phyloP scores from a whole-genome alignment of 2,113 vertebrate species.

The Ia io region DNA sequence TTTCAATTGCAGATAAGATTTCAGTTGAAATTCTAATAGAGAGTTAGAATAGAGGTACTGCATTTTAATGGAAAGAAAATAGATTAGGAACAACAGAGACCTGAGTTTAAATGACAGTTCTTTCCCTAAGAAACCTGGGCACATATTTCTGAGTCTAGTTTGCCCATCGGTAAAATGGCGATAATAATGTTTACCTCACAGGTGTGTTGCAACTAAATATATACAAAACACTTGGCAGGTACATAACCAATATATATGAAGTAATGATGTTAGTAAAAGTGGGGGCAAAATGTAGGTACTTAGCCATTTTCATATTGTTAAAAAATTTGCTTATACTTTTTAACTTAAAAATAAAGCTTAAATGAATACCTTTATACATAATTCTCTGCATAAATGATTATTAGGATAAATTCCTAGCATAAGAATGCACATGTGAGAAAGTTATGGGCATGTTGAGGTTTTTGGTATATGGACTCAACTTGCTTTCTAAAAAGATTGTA shows the following conservation, averaged over 20 bases:
- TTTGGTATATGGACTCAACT: not conserved
- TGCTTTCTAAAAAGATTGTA: not conserved
- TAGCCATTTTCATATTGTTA: not conserved
- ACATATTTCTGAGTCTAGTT: not conserved
- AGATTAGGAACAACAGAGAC: not conserved
- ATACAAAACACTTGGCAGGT: not conserved
- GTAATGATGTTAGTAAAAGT: not conserved
- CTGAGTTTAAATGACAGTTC: not conserved
- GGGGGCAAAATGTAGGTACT: not conserved
- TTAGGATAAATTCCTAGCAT: not conserved
- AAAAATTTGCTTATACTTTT: not conserved
- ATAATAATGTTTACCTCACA: not conserved
- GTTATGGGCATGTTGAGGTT: not conserved
- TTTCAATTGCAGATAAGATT: not conserved
- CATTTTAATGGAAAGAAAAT: not conserved
- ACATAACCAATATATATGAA: not conserved
- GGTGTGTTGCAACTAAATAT: not conserved
- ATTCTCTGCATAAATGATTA: not conserved
- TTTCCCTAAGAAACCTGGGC: not conserved
- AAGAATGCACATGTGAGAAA: not conserved
- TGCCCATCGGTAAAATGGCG: not conserved
- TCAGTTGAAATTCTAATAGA: not conserved
- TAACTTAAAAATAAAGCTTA: not conserved
- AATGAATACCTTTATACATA: not conserved
- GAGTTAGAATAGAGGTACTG: not conserved